These are phyloP conservation scores for Drosophila siamana DNA, from an alignment of 2,888 invertebrate species.

Conservation along the genomic window DNA sequence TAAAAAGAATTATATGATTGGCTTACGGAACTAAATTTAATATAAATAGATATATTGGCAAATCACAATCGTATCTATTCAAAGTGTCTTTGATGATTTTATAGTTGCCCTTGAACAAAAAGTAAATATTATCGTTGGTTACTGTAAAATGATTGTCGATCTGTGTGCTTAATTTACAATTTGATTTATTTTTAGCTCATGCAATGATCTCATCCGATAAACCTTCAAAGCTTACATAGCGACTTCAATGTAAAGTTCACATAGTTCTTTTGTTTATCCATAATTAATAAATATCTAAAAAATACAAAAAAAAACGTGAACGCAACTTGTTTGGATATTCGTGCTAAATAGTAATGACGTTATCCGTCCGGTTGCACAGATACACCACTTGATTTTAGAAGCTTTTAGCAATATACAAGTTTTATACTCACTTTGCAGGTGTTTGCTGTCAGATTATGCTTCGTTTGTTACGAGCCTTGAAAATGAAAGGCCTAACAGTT, in stretches of 20 bases:
- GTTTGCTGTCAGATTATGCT: conserved; percentile 14
- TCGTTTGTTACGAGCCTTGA: not conserved
- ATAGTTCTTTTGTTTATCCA: conserved; percentile 41
- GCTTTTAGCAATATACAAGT: conserved; percentile 18
- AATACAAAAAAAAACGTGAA: conserved; percentile 28
- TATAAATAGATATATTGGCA: no score
- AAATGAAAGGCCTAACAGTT: not conserved
- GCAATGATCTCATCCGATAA: conserved; percentile 49
- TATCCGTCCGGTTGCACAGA: conserved; percentile 33
- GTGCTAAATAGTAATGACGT: conserved; percentile 57
- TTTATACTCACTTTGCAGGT: conserved; percentile 54
- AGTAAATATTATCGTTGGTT: not conserved
- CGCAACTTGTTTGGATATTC: conserved; percentile 45
- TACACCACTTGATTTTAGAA: conserved; percentile 3
- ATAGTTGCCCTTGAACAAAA: not conserved
- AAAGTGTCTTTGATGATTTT: not conserved
- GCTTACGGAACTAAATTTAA: not conserved
- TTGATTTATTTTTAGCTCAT: conserved; percentile 38
- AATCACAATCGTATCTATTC: not conserved
- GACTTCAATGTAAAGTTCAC: not conserved
- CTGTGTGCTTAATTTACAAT: conserved; percentile 1
- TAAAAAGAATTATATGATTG: no score
- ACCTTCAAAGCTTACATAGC: conserved; percentile 24
- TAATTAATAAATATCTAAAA: conserved; percentile 41
- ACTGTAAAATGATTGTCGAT: not conserved